A percentile compares a stretch with the other conserved stretches of the same genome.
Conservation (phyloP, 2,113 vertebrate species). For the Pelecanoides urinatrix region DNA sequence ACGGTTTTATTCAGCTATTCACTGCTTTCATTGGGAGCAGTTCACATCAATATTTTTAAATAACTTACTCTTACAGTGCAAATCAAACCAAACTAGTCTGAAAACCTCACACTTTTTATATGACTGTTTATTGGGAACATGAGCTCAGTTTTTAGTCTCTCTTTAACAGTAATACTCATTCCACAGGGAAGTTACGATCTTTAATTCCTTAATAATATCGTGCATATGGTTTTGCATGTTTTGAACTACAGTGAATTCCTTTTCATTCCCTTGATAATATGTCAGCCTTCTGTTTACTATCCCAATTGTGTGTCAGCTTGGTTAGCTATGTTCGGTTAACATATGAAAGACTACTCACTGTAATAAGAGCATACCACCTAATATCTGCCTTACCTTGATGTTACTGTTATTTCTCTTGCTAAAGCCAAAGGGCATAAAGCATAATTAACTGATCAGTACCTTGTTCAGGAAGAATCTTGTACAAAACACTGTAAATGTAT, state of each 20-base stretch:
- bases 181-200: background rate
- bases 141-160: background rate
- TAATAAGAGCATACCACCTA: background rate
- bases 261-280: background rate
- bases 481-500: background rate
- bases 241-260: background rate
- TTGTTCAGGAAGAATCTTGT: background rate
- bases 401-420: background rate
- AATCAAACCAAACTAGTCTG: background rate
- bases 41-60: background rate
- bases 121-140: background rate
- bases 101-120: background rate
- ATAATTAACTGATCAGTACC: background rate
- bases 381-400: background rate
- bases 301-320: background rate
- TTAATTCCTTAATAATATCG: background rate
- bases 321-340: background rate
- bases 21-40: background rate
- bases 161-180: background rate
- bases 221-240: background rate
- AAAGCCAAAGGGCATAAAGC: background rate
- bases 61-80: background rate
- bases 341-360: background rate
- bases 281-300: background rate
- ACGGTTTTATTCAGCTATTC: background rate